Percentiles rank a stretch among this genome's conserved stretches.
Conservation (phyloP, 1,140 invertebrate genomes). For the Apocrypta bakeri region DNA sequence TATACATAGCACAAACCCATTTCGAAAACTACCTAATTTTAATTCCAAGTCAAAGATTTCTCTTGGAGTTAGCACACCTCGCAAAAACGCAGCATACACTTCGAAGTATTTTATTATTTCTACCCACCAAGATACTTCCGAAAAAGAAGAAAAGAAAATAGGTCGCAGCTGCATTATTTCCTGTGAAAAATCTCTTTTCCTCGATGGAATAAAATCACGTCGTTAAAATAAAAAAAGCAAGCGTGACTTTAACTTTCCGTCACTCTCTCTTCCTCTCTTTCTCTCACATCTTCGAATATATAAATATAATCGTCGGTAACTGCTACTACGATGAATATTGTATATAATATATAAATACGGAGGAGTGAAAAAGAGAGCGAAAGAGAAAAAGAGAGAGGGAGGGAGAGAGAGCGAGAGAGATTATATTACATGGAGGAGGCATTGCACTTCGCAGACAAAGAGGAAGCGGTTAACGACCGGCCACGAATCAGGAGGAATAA, state of each 20-base stretch:
- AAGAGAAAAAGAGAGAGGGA: neutral
- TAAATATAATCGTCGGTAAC: neutral
- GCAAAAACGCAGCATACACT: neutral
- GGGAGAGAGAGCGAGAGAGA: neutral
- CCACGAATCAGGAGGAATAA: conserved; percentile 45
- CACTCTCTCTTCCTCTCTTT: neutral
- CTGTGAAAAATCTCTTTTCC: neutral
- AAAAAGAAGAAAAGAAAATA: neutral
- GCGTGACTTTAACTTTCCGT: neutral
- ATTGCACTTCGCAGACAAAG: conserved; percentile 10
- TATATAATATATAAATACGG: neutral
- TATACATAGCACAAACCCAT: no score
- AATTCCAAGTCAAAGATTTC: no score
- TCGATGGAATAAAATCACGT: neutral
- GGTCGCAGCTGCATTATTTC: neutral
- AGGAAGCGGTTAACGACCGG: conserved; percentile 32
- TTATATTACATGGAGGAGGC: neutral
- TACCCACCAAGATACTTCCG: neutral
- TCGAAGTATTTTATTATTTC: neutral
- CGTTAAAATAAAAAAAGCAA: neutral
- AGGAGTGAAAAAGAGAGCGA: neutral
- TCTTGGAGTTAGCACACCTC: no score
- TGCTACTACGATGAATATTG: neutral
- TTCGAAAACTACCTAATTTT: no score
- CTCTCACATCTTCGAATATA: no score